These are phyloP conservation scores for Heliconius eleuchia DNA, from an alignment of 1,140 invertebrate species.

Conservation along the genomic window DNA sequence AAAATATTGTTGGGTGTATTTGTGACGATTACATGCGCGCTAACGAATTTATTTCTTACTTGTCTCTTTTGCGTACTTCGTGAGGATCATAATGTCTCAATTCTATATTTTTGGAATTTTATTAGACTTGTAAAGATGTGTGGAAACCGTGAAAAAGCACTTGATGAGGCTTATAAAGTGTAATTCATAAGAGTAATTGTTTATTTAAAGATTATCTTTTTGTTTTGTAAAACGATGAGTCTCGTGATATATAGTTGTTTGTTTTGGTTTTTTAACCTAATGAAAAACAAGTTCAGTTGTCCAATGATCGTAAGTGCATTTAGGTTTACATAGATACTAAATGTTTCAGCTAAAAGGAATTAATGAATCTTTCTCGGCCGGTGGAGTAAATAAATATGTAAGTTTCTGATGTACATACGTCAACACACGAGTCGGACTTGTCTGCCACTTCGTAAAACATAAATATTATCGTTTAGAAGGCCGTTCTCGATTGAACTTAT, in stretches of 20 bases:
- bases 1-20: conserved; percentile 71
- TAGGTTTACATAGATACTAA: conserved; percentile 10
- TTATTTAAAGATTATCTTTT: neutral
- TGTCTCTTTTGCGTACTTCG: conserved; percentile 65
- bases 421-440: conserved; percentile 54
- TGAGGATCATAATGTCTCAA: conserved; percentile 63
- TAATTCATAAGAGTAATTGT: conserved; percentile 30
- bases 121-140: conserved; percentile 65
- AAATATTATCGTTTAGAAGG: conserved; percentile 78
- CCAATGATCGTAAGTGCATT: neutral
- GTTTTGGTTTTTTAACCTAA: neutral
- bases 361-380: conserved; percentile 31
- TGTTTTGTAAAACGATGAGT: neutral
- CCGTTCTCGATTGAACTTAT: conserved; percentile 76
- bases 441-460: conserved; percentile 76
- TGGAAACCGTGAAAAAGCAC: conserved; percentile 57
- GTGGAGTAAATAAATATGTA: conserved; percentile 42
- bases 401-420: conserved; percentile 66
- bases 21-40: conserved; percentile 73
- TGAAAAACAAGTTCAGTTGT: neutral
- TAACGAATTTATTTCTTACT: conserved; percentile 76
- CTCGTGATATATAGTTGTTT: neutral
- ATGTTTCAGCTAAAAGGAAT: conserved; percentile 28
- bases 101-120: conserved; percentile 70
- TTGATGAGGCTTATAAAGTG: conserved; percentile 60